These are phyloP conservation scores for Choristoneura fumiferana DNA, from an alignment of 1,140 invertebrate species.

Conservation along the genomic window DNA sequence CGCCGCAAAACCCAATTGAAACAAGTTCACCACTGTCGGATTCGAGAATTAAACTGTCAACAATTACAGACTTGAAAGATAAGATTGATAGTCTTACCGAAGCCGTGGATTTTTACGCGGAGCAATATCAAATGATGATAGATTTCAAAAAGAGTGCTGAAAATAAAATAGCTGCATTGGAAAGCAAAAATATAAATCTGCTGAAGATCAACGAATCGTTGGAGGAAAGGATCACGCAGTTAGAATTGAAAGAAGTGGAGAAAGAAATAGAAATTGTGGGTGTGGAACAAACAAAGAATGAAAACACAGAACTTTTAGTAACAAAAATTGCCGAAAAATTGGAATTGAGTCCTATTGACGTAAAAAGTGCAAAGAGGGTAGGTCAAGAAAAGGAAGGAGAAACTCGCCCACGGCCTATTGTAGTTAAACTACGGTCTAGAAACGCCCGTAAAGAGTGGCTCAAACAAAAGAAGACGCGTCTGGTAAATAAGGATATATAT, in stretches of 20 bases:
- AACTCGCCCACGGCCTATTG: neutral
- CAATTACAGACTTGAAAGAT: too few relatives aligned
- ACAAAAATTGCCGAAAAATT: neutral
- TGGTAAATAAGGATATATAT: neutral
- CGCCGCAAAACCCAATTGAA: too few relatives aligned
- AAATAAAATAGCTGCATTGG: conserved; percentile 3
- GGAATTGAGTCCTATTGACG: neutral
- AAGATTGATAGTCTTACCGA: too few relatives aligned
- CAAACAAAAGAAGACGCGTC: neutral
- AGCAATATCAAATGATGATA: too few relatives aligned
- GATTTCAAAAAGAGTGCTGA: neutral
- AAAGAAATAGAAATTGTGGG: neutral
- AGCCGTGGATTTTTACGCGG: too few relatives aligned
- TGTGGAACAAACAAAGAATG: neutral
- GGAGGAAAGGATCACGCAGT: neutral
- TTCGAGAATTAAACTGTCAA: too few relatives aligned
- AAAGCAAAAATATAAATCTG: neutral
- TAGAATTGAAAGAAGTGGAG: neutral
- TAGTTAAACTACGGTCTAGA: neutral
- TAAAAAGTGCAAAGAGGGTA: neutral
- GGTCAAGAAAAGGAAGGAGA: neutral
- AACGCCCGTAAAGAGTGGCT: neutral
- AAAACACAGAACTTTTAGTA: neutral
- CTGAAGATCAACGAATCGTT: neutral
- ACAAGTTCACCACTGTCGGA: too few relatives aligned